Percentiles rank a stretch among this genome's conserved stretches.
These are phyloP conservation scores for Apocrypta bakeri DNA, from an alignment of 1,140 invertebrate genomes.

Conservation along the genomic window DNA sequence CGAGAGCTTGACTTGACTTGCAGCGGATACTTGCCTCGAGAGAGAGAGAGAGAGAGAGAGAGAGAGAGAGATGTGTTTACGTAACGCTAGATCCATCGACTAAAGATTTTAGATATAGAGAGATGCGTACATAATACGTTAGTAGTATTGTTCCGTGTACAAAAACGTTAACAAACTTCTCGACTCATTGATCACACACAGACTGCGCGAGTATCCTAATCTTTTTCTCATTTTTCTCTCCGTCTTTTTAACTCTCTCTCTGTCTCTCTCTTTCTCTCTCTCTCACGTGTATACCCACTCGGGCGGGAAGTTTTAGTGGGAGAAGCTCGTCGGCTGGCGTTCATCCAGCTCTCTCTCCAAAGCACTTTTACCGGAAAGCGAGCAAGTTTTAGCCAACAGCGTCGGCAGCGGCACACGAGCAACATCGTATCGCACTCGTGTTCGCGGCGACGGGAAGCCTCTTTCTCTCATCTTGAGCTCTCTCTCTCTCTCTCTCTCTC, in stretches of 20 bases:
- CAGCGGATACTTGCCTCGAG: not conserved
- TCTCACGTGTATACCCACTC: constrained; percentile 21
- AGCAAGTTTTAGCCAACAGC: constrained; percentile 41
- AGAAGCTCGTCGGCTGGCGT: constrained; percentile 10
- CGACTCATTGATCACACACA: constrained; percentile 13
- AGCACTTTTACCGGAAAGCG: constrained; percentile 41
- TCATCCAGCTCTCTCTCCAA: constrained; percentile 33
- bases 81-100: not conserved
- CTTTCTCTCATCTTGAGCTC: too few relatives aligned
- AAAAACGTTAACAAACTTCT: too few relatives aligned
- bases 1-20: not conserved
- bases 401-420: constrained; percentile 7
- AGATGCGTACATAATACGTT: too few relatives aligned
- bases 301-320: constrained; percentile 37
- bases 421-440: constrained; percentile 31
- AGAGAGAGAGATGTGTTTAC: not conserved
- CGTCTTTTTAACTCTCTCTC: not conserved
- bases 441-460: constrained; percentile 33
- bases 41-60: not conserved
- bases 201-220: constrained; percentile 3
- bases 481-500: not conserved
- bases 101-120: not conserved
- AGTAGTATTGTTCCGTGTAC: too few relatives aligned
- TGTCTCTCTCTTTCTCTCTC: too few relatives aligned
- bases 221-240: constrained; percentile 35